These are phyloP conservation scores for Graptemys geographica DNA, from an alignment of 2,797 vertebrate species.

Conservation along the genomic window DNA sequence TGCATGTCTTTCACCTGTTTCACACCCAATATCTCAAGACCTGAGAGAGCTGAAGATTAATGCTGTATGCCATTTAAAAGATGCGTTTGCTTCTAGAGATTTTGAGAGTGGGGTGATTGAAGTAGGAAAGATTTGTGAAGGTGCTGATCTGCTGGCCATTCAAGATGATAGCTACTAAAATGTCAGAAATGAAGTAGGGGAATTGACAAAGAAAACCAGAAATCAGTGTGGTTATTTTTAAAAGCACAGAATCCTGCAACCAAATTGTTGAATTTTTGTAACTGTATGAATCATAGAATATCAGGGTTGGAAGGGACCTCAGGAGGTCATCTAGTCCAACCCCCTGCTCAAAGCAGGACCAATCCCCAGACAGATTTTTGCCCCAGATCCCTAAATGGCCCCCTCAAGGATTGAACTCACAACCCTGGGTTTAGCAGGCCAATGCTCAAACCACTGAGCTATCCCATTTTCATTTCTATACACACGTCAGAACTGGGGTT, in stretches of 20 bases:
- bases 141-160: not conserved
- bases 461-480: slow-evolving; percentile 4
- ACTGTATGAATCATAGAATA: not conserved
- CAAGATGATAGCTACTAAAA: not conserved
- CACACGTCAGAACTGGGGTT: slow-evolving; percentile 7
- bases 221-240: not conserved
- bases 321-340: no score
- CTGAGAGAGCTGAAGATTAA: not conserved
- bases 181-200: not conserved
- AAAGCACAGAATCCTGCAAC: not conserved
- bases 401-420: no score
- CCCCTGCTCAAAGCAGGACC: no score
- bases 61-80: not conserved
- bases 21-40: not conserved
- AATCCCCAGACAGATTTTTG: no score
- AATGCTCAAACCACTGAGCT: no score
- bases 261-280: not conserved
- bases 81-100: not conserved
- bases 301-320: no score
- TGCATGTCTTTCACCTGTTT: not conserved
- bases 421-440: no score
- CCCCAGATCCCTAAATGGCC: no score
- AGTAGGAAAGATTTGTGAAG: not conserved
- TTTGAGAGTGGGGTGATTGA: not conserved
- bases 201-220: not conserved